Conservation (phyloP, 1,140 invertebrate species). For the Batillaria attramentaria region DNA sequence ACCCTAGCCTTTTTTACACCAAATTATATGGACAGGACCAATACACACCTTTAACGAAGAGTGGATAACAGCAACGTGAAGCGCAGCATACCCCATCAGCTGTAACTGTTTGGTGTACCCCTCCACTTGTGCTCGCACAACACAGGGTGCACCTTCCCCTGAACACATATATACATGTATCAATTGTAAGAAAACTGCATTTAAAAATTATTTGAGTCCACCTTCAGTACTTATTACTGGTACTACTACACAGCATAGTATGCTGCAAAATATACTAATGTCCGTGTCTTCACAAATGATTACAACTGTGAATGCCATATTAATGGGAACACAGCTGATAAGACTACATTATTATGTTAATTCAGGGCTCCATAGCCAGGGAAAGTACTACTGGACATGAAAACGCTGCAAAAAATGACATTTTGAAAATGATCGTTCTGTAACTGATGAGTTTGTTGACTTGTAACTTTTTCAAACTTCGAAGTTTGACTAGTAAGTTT, state of each 20-base stretch:
- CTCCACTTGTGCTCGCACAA: not conserved
- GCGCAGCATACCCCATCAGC: slow-evolving; percentile 17
- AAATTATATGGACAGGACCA: too few relatives aligned
- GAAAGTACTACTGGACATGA: too few relatives aligned
- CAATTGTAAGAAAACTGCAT: not conserved
- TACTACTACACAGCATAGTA: not conserved
- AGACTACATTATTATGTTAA: too few relatives aligned
- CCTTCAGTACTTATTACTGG: not conserved
- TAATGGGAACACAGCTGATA: not conserved
- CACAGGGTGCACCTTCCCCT: slow-evolving; percentile 9
- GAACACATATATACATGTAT: not conserved
- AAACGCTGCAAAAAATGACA: too few relatives aligned
- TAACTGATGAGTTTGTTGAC: too few relatives aligned
- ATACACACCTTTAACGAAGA: slow-evolving; percentile 12
- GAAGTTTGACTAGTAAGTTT: too few relatives aligned
- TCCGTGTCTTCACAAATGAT: not conserved
- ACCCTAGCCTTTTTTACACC: too few relatives aligned
- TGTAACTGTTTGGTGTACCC: slow-evolving; percentile 20
- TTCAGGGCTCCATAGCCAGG: too few relatives aligned
- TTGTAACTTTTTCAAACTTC: too few relatives aligned
- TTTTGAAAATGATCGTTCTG: too few relatives aligned
- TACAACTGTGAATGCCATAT: not conserved
- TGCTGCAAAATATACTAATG: not conserved
- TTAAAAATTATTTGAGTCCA: not conserved
- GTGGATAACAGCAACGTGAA: slow-evolving; percentile 25